Conservation (phyloP, 2,888 invertebrate genomes). For the Drosophila niveifrons region DNA sequence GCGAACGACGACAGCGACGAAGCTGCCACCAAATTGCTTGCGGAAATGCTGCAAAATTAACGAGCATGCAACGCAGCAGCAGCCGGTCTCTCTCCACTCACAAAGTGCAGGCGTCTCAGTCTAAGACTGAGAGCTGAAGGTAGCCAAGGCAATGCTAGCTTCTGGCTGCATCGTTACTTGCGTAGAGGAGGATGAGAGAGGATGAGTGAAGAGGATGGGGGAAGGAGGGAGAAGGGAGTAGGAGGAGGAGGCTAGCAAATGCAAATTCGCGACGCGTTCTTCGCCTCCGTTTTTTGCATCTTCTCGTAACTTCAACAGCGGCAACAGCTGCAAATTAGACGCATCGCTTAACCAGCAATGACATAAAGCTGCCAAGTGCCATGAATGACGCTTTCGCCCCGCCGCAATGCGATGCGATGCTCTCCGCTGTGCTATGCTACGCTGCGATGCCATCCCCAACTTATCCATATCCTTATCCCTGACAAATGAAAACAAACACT, state of each 20-base stretch:
- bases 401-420: slow-evolving; percentile 31
- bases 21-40: slow-evolving; percentile 75
- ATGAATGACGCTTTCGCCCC: slow-evolving; percentile 36
- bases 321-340: slow-evolving; percentile 80
- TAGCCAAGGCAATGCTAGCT: slow-evolving; percentile 8
- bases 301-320: slow-evolving; percentile 6
- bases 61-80: slow-evolving; percentile 63
- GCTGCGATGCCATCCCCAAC: slow-evolving; percentile 6
- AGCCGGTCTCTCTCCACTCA: slow-evolving; percentile 21
- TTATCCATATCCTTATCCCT: slow-evolving; percentile 6
- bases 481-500: slow-evolving; percentile 16
- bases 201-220: not conserved
- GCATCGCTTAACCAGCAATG: slow-evolving; percentile 81
- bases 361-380: slow-evolving; percentile 78
- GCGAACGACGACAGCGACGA: slow-evolving; percentile 36
- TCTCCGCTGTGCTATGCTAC: slow-evolving; percentile 20
- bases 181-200: not conserved
- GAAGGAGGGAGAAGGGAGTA: not conserved
- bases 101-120: not conserved
- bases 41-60: slow-evolving; percentile 82
- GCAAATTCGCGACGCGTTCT: slow-evolving; percentile 48
- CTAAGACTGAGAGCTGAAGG: not conserved
- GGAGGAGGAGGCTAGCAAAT: slow-evolving; percentile 45
- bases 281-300: slow-evolving; percentile 4
- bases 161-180: slow-evolving; percentile 30